Evolutionary conservation across 2,797 vertebrate species (phyloP), one percentile per base, ranked within the genome.

Genomic region (Neomorphus geoffroyi): DNA sequence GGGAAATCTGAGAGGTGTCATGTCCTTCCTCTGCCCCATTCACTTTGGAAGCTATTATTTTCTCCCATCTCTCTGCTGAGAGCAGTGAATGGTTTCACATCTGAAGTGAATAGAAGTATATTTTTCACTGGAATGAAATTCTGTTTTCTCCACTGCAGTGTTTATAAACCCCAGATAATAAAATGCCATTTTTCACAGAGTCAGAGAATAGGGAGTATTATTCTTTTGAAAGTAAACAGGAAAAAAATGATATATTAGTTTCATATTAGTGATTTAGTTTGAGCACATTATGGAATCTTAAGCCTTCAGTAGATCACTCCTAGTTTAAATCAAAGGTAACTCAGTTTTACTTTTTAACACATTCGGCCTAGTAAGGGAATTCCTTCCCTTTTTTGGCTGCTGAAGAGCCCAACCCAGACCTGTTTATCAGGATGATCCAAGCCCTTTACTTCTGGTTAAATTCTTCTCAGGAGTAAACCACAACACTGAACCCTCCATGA

Each of bases 111-210:
- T 22, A 56, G 67, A 41, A 70, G 43, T 26, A 75, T 32, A 87
- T 94, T 96, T 95, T 93, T 95, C 80, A 88, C 22, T 54, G 35
- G 37, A 92, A 94, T 92, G 21, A 77, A 92, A 91, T 86, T 91
- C 58, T 88, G 9, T 80, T 81, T 74, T 87, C 69, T 84, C 51
- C 28, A 86, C 19, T 6, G 39, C 60, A 57, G 65, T 71, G 41
- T 84, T 94, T 91, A 64, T 79, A 91, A 94, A 92, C 27, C 27
- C 71, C 1, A 2, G 19, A 50, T 27, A 80, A 87, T 80, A 93
- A 90, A 80, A 17, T 9, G 43, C 17, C 13, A 74, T 88, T 94
- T 94, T 78, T 89, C 65, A 69, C 21, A 39, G 41, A 70, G 41
- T 70, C 24, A 80, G 60, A 73, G 24, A 83, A 51, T 27, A 35